A percentile compares a stretch with the other conserved stretches of the same genome.
These are phyloP conservation scores for Chrysotoxum bicinctum DNA, from an alignment of 2,888 invertebrate genomes.

Conservation along the genomic window DNA sequence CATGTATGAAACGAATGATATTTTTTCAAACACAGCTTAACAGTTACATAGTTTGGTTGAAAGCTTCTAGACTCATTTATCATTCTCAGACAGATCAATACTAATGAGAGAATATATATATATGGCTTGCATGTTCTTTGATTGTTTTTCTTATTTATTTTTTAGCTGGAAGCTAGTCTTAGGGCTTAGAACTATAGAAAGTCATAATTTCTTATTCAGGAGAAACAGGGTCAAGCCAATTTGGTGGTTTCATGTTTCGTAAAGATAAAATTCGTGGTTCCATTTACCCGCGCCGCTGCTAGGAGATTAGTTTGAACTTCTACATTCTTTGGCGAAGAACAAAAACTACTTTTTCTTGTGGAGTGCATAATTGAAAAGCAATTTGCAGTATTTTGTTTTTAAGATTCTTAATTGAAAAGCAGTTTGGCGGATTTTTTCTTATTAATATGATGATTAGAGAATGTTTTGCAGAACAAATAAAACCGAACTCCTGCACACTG, in stretches of 20 bases:
- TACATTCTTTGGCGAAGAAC: neutral
- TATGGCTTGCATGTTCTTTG: neutral
- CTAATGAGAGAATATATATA: neutral
- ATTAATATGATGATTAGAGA: no score
- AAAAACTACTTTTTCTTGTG: neutral
- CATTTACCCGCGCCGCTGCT: neutral
- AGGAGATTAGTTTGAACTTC: neutral
- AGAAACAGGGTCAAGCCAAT: conserved; percentile 49
- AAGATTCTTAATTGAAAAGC: neutral
- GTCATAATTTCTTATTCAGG: conserved; percentile 26
- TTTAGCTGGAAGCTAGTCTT: neutral
- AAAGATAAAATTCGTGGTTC: neutral
- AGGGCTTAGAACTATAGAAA: conserved; percentile 31
- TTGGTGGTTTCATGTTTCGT: conserved; percentile 40
- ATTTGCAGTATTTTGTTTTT: neutral
- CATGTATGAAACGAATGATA: conserved; percentile 4
- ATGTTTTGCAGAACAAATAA: no score
- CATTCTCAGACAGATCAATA: conserved; percentile 3
- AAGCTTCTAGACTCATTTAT: neutral
- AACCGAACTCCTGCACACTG: no score
- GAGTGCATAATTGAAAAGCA: neutral
- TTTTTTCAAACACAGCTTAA: neutral
- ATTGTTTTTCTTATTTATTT: neutral
- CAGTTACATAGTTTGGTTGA: conserved; percentile 13
- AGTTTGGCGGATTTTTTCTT: no score